Percentiles rank a stretch among this genome's conserved stretches.
Conservation (phyloP, 2,797 vertebrate genomes). For the Picus viridis region DNA sequence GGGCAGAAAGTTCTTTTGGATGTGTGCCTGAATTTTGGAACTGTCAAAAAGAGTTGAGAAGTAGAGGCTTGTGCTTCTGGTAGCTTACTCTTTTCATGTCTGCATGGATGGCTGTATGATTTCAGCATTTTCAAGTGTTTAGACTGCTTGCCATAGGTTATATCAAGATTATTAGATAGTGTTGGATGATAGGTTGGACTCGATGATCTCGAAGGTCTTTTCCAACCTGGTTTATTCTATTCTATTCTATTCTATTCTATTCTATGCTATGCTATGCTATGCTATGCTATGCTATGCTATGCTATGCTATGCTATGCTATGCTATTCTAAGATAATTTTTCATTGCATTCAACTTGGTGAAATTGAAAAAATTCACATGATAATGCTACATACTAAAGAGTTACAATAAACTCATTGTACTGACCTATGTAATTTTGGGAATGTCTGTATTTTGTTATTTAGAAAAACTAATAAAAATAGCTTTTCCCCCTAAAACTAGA, state of each 20-base stretch:
- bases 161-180: neutral
- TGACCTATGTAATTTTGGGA: neutral
- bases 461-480: neutral
- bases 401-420: neutral
- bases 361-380: neutral
- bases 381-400: neutral
- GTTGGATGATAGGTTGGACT: no score
- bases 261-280: no score
- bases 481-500: neutral
- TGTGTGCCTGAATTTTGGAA: slow-evolving; percentile 70
- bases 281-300: no score
- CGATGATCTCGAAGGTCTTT: no score
- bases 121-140: slow-evolving; percentile 14
- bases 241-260: no score
- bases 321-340: no score
- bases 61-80: slow-evolving; percentile 15
- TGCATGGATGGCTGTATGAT: neutral
- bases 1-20: slow-evolving; percentile 77
- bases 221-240: no score
- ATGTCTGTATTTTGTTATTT: neutral
- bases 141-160: neutral
- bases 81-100: neutral
- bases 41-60: slow-evolving; percentile 55
- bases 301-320: no score
- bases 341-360: neutral